These are phyloP conservation scores for Wiebesia pumilae DNA, from an alignment of 1,140 invertebrate species.

Conservation along the genomic window DNA sequence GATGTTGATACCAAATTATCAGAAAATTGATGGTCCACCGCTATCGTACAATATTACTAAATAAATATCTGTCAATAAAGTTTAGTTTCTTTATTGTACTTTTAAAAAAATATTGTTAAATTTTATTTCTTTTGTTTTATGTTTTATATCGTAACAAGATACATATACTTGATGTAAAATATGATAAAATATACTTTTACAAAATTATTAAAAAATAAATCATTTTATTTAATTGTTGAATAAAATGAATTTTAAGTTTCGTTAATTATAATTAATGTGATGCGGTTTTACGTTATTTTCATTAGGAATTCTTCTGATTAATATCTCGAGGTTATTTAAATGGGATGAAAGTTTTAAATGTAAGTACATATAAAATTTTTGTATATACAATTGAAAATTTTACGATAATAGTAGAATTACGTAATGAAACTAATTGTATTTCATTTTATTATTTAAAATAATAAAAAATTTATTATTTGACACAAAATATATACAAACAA, in stretches of 20 bases:
- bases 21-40: too few relatives aligned
- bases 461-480: constrained; percentile 41
- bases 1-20: too few relatives aligned
- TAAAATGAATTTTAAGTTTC: background rate
- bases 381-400: background rate
- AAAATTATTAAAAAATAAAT: background rate
- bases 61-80: too few relatives aligned
- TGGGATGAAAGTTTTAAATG: background rate
- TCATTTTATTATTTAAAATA: constrained; percentile 18
- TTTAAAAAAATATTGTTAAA: too few relatives aligned
- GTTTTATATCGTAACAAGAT: too few relatives aligned
- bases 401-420: background rate
- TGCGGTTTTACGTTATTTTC: background rate
- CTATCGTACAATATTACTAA: too few relatives aligned
- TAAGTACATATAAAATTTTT: background rate
- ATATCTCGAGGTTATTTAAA: background rate
- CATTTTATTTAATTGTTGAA: background rate
- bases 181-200: too few relatives aligned
- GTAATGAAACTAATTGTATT: background rate
- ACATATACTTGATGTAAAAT: background rate
- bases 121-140: too few relatives aligned
- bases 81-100: too few relatives aligned
- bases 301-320: background rate
- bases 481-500: constrained; percentile 48
- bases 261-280: background rate